Base-by-base conservation (phyloP, 2,113 vertebrate genomes). In the Notothenia rossii region DNA sequence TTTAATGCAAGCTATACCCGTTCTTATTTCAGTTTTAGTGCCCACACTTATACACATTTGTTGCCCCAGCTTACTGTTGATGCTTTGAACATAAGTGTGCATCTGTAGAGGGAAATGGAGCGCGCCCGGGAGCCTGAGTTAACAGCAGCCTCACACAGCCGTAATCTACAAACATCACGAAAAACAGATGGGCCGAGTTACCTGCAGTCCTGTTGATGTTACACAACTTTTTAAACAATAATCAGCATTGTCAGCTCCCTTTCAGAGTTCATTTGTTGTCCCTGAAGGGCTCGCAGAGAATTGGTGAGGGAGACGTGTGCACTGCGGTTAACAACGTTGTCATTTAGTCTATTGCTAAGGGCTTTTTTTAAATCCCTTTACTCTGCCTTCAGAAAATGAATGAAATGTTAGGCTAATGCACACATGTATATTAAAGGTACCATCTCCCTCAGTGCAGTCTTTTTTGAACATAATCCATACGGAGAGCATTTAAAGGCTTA, bases 161-260 rank as follows among this genome's bases (percentile, higher is more conserved):
- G 80, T 81, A 72, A 86, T 89, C 78, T 75, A 79, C 63, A 64
- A 71, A 76, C 88, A 62, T 83, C 70, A 50, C 69, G 18, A 18
- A 60, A 84, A 83, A 55, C 88, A 92, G 89, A 92, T 86, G 89
- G 91, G 65, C 86, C 36, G 74, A 49, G 77, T 77, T 87, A 88
- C 88, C 88, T 84, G 74, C 74, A 84, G 83, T 75, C 73, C 74
- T 83, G 67, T 75, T 86, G 63, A 65, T 83, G 69, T 85, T 77
- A 77, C 72, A 82, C 75, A 82, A 82, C 77, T 87, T 90, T 81
- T 66, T 18, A 64, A 83, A 59, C 85, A 49, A 53, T 81, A 84
- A 83, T 79, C 79, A 79, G 85, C 63, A 76, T 15, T 72, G 63
- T 81, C 83, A 82, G 73, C 66, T 72, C 49, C 62, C 48, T 51